A percentile compares a stretch with the other conserved stretches of the same genome.
phyloP scores from a whole-genome alignment of 2,113 vertebrate genomes.

The Platysternon megacephalum region DNA sequence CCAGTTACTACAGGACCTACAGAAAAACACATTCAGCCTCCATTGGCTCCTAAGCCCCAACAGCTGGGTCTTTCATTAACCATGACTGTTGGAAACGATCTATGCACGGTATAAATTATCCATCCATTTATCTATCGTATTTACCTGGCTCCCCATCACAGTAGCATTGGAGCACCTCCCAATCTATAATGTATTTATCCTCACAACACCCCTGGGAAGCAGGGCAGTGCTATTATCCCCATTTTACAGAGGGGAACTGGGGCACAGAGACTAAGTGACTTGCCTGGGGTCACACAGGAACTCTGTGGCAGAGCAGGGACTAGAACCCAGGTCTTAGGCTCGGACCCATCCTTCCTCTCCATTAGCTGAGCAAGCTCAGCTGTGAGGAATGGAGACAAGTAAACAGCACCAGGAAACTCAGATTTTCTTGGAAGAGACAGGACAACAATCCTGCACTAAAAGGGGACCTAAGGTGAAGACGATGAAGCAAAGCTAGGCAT shows the following conservation, averaged over 20 bases:
- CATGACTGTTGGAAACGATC: no score
- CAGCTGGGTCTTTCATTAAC: not conserved
- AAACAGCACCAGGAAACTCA: not conserved
- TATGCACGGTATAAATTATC: not conserved
- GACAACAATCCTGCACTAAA: not conserved
- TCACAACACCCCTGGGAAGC: no score
- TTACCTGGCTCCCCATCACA: no score
- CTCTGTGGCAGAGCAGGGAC: not conserved
- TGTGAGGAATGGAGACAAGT: not conserved
- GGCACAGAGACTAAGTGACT: not conserved
- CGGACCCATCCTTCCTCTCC: not conserved
- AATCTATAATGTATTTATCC: no score
- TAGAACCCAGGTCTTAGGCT: not conserved
- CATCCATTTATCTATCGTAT: no score
- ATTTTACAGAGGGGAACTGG: not conserved
- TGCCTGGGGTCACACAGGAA: not conserved
- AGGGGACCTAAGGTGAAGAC: not conserved
- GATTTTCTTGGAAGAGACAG: not conserved
- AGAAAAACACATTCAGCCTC: not conserved
- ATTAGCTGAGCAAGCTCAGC: not conserved
- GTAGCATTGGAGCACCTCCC: no score
- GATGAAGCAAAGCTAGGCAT: not conserved
- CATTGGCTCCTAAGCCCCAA: not conserved
- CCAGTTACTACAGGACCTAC: no score
- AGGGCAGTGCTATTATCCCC: no score